phyloP scores from a whole-genome alignment of 2,888 invertebrate species.

The Gymnosoma rotundatum region DNA sequence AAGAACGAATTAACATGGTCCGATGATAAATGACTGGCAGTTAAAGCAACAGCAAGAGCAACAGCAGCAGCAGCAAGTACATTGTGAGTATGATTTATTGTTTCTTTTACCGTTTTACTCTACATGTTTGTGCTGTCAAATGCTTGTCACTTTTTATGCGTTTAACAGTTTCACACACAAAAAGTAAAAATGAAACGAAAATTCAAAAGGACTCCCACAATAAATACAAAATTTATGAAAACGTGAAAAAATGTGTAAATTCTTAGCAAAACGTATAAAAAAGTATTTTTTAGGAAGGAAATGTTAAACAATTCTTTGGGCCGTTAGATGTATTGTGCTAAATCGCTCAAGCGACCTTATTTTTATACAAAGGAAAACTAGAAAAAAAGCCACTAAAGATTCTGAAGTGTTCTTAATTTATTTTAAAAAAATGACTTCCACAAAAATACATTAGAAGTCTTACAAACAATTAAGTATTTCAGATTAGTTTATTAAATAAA shows the following conservation, averaged over 20 bases:
- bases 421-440: background rate
- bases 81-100: slow-evolving; percentile 62
- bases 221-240: slow-evolving; percentile 20
- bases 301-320: slow-evolving; percentile 1
- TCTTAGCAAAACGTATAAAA: background rate
- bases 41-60: background rate
- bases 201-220: slow-evolving; percentile 45
- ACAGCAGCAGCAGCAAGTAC: slow-evolving; percentile 13
- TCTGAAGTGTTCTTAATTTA: background rate
- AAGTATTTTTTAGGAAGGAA: background rate
- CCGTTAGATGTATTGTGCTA: slow-evolving; percentile 20
- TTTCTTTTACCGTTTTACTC: slow-evolving; percentile 63
- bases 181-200: background rate
- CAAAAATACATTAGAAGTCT: background rate
- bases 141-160: slow-evolving; percentile 63
- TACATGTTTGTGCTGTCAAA: slow-evolving; percentile 63
- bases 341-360: slow-evolving; percentile 13
- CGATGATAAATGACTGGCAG: slow-evolving; percentile 48
- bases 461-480: background rate
- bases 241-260: slow-evolving; percentile 13
- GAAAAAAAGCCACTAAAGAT: background rate
- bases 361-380: background rate
- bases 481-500: background rate
- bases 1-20: slow-evolving; percentile 5
- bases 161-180: slow-evolving; percentile 18